phyloP scores from a whole-genome alignment of 2,888 invertebrate genomes.

The Acanthococcus lagerstroemiae region DNA sequence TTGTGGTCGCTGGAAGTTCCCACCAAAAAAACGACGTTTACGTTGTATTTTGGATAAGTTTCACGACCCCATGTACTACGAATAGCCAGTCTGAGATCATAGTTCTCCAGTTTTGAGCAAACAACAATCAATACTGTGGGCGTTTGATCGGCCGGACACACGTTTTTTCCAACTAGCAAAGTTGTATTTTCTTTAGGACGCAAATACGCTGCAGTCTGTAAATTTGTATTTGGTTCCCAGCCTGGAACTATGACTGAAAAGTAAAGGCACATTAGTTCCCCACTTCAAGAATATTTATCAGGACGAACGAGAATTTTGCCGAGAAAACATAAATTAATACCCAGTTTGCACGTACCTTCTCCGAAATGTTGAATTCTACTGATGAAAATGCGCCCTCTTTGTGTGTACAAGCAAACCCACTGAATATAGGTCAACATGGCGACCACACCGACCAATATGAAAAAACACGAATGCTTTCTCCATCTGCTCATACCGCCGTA shows the following conservation, averaged over 20 bases:
- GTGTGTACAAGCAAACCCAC: not conserved
- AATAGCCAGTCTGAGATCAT: constrained; percentile 55
- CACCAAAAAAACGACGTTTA: constrained; percentile 49
- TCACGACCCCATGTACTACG: constrained; percentile 58
- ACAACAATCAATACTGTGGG: constrained; percentile 56
- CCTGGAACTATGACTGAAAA: constrained; percentile 4
- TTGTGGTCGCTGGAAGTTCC: constrained; percentile 50
- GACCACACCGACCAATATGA: not conserved
- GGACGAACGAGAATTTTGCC: no score
- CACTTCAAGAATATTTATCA: no score
- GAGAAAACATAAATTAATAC: no score
- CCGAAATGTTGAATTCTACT: constrained; percentile 5
- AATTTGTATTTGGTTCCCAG: constrained; percentile 22
- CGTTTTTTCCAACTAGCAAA: not conserved
- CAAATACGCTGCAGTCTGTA: not conserved
- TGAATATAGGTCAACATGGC: constrained; percentile 2
- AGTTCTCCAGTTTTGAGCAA: constrained; percentile 60
- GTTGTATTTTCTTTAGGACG: constrained; percentile 3
- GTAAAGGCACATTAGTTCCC: no score
- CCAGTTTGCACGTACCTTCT: not conserved
- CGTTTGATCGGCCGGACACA: constrained; percentile 37
- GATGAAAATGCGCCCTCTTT: not conserved
- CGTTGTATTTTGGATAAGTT: constrained; percentile 37
- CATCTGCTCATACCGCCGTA: not conserved
- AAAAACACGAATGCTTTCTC: not conserved